Evolutionary conservation across 2,888 invertebrate genomes (phyloP), one percentile per base, ranked within the genome.

Genomic region (Cephus nigrinus): DNA sequence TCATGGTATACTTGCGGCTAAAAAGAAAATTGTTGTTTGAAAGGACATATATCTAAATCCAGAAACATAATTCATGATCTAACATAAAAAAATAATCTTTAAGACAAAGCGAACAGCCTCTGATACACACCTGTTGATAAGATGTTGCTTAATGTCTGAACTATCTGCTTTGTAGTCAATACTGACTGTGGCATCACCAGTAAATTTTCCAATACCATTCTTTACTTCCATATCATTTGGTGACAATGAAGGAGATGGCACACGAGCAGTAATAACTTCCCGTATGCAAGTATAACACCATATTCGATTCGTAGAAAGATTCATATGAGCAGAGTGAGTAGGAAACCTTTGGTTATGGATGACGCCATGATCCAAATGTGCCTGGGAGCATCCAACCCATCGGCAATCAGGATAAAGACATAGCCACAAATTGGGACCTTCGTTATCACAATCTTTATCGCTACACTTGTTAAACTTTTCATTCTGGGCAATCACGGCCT

Each of bases 231-330:
- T 55, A 68, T 87, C 87, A 55, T 80, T 88, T 11, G 90, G 88
- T 4, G 90, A 88, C 11, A 86, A 55, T 0, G 89, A 84, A 12
- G 86, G 86, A 0, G 88, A 86, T 2, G 88, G 86, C 73, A 88
- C 78, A 34, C 85, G 86, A 74, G 85, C 85, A 2, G 87, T 84
- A 23, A 89, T 84, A 1, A 98, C 96, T 92, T 98, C 98, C 76
- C 93, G 93, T 87, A 97, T 95, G 92, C 98, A 98, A 80, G 94
- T 91, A 89, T 97, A 97, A 92, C 98, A 98, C 97, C 98, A 98
- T 86, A 98, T 94, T 82, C 97, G 93, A 88, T 95, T 94, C 0
- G 96, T 97, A 1, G 96, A 95, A 78, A 98, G 92, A 91, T 98
- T 98, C 94, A 98, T 95, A 91, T 97, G 95, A 85, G 97, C 94